These are phyloP conservation scores for Acipenser transmontanus DNA, from an alignment of 2,797 vertebrate genomes.

Conservation along the genomic window DNA sequence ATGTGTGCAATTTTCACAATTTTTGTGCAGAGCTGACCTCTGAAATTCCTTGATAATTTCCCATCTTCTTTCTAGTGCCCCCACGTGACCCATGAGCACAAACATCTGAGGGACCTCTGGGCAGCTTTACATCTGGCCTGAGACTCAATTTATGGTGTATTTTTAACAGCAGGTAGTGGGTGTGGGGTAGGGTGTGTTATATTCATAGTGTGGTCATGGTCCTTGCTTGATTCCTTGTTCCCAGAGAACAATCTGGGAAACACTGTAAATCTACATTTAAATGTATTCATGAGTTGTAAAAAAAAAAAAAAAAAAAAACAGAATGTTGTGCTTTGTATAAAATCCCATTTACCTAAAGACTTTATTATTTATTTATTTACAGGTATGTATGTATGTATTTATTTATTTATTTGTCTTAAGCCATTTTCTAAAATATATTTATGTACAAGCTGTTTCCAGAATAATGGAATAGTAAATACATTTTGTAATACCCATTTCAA, in stretches of 20 bases:
- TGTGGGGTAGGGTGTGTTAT: slow-evolving; percentile 44
- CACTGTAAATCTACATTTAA: slow-evolving; percentile 2
- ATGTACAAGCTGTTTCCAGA: too few species aligned
- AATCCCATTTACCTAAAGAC: too few species aligned
- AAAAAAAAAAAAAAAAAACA: too few species aligned
- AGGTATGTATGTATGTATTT: neutral
- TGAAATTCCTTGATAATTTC: slow-evolving; percentile 70
- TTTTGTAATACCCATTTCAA: too few species aligned
- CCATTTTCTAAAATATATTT: too few species aligned
- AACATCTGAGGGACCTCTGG: slow-evolving; percentile 66
- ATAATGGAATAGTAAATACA: too few species aligned
- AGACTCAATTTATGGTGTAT: slow-evolving; percentile 56
- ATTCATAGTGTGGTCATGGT: slow-evolving; percentile 48
- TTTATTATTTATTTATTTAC: neutral
- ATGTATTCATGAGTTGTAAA: too few species aligned
- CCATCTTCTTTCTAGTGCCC: slow-evolving; percentile 59
- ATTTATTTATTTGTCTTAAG: neutral
- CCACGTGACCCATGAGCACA: slow-evolving; percentile 61
- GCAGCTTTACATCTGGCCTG: slow-evolving; percentile 69
- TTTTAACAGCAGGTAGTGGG: slow-evolving; percentile 67
- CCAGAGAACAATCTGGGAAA: slow-evolving; percentile 52
- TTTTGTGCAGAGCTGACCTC: slow-evolving; percentile 63
- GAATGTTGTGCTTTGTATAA: too few species aligned
- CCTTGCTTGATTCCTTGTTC: slow-evolving; percentile 53
- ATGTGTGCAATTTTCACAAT: slow-evolving; percentile 81